These are phyloP conservation scores for Ormyrus labotus DNA, from an alignment of 2,888 invertebrate species.

Conservation along the genomic window DNA sequence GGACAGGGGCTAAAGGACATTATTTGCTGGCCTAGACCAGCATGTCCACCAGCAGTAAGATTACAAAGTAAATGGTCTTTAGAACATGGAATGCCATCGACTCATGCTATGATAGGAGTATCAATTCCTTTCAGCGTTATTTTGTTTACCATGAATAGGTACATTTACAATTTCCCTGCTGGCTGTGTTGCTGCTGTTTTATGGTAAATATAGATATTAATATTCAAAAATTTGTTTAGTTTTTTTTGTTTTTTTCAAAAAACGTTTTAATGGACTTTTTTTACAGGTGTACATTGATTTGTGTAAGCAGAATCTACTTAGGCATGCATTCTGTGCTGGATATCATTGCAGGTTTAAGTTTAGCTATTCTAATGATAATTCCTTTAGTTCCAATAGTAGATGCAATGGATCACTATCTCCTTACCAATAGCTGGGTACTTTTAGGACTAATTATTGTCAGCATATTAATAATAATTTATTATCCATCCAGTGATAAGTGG, in stretches of 20 bases:
- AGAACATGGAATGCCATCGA: slow-evolving; percentile 97
- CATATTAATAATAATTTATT: slow-evolving; percentile 84
- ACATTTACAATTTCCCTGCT: slow-evolving; percentile 82
- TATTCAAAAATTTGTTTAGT: too few species aligned
- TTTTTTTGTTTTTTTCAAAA: too few species aligned
- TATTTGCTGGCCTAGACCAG: slow-evolving; percentile 90
- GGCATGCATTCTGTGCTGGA: slow-evolving; percentile 96
- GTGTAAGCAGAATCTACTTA: slow-evolving; percentile 90
- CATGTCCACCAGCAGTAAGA: slow-evolving; percentile 87
- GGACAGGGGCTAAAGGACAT: slow-evolving; percentile 94
- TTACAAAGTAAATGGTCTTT: slow-evolving; percentile 92
- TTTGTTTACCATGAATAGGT: slow-evolving; percentile 87
- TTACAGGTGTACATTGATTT: slow-evolving; percentile 84
- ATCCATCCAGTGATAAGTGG: slow-evolving; percentile 91
- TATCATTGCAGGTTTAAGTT: slow-evolving; percentile 85
- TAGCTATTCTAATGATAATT: slow-evolving; percentile 83
- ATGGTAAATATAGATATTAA: slow-evolving; percentile 75
- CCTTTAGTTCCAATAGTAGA: slow-evolving; percentile 87
- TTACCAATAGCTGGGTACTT: slow-evolving; percentile 83
- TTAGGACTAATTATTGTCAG: slow-evolving; percentile 81
- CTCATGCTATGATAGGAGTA: slow-evolving; percentile 94
- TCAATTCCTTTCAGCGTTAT: slow-evolving; percentile 92
- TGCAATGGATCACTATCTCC: slow-evolving; percentile 83
- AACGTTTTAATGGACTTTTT: slow-evolving; percentile 20
- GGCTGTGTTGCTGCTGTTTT: slow-evolving; percentile 80